phyloP scores from a whole-genome alignment of 1,140 invertebrate species.

The Leptinotarsa lineolata region DNA sequence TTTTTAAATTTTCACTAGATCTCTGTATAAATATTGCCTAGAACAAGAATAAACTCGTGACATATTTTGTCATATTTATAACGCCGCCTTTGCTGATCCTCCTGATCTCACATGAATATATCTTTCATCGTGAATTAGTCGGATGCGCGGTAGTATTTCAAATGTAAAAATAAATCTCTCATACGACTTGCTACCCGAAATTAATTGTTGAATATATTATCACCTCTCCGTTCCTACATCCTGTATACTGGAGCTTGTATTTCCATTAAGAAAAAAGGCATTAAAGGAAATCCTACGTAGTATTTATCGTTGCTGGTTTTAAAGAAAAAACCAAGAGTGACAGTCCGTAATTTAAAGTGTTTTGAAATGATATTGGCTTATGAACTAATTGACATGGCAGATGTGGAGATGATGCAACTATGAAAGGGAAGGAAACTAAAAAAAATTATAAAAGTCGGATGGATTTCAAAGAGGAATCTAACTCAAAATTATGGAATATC shows the following conservation, averaged over 20 bases:
- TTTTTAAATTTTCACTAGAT: no score
- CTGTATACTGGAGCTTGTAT: constrained; percentile 15
- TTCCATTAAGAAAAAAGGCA: constrained; percentile 30
- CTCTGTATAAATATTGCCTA: no score
- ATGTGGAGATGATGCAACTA: no score
- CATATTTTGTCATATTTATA: neutral
- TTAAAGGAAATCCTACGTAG: constrained; percentile 13
- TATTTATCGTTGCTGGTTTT: constrained; percentile 18
- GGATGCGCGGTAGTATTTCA: constrained; percentile 34
- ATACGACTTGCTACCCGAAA: constrained; percentile 36
- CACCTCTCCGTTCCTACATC: constrained; percentile 28
- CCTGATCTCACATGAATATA: constrained; percentile 34
- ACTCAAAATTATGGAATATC: no score
- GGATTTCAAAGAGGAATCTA: no score
- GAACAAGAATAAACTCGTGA: no score
- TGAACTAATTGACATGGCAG: neutral
- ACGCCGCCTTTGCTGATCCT: neutral
- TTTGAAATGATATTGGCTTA: neutral
- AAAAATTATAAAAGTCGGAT: no score
- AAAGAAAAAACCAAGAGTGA: neutral
- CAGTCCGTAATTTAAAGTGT: neutral
- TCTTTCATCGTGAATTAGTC: constrained; percentile 44
- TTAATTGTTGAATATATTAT: constrained; percentile 46
- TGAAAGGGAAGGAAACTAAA: no score
- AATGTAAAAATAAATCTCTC: constrained; percentile 41